Percentiles rank a stretch among this genome's conserved stretches.
Evolutionary conservation across 2,888 invertebrate genomes (phyloP).

Genomic region (Erebia ligea): DNA sequence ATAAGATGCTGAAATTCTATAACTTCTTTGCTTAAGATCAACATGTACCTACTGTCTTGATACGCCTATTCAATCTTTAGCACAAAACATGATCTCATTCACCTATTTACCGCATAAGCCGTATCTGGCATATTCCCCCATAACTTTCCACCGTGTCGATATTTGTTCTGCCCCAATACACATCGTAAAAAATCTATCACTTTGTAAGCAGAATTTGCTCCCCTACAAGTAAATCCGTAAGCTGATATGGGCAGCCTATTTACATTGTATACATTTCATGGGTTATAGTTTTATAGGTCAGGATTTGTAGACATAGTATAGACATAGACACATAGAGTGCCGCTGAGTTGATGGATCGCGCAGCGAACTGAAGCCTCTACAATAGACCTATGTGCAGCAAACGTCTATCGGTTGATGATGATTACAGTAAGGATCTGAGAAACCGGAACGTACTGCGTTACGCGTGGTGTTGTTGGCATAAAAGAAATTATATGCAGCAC

Average conservation of each 20-base stretch:
- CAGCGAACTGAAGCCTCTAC: no score
- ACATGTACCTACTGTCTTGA: not conserved
- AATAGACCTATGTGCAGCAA: no score
- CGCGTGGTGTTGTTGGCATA: no score
- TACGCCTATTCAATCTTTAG: not conserved
- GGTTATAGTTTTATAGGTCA: constrained; percentile 92
- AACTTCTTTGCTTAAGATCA: not conserved
- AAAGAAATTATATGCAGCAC: no score
- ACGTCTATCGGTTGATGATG: no score
- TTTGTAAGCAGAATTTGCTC: not conserved
- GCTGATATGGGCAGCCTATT: constrained; percentile 13
- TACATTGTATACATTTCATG: constrained; percentile 1
- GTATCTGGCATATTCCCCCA: constrained; percentile 11
- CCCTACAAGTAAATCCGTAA: not conserved
- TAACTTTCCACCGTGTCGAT: constrained; percentile 2
- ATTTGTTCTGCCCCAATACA: constrained; percentile 7
- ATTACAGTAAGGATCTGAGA: no score
- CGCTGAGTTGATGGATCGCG: no score
- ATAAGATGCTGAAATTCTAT: not conserved
- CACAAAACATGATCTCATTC: not conserved
- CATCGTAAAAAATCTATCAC: not conserved
- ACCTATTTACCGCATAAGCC: not conserved
- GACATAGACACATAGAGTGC: no score
- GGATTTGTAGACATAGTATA: constrained; percentile 55
- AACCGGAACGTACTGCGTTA: no score